Evolutionary conservation across 1,140 invertebrate genomes (phyloP), one percentile per base, ranked within the genome.

Genomic region (Elysia chlorotica): DNA sequence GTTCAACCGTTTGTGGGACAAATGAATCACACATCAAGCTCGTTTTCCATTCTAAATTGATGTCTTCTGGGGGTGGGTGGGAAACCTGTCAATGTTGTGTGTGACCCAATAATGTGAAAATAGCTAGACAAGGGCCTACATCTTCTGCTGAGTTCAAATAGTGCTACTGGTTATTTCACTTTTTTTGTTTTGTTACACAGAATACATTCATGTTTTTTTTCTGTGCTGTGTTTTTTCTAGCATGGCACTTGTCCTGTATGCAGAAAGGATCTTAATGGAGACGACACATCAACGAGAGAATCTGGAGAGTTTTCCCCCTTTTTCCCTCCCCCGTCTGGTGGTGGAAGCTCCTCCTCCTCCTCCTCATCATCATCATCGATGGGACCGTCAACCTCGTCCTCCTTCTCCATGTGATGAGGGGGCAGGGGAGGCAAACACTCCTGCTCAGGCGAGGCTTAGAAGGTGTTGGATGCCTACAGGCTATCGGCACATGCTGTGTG

Each of bases 161-260:
- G n/a, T 66, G n/a, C 30, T 74, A 36, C 21, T 53, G 21, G 25
- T 41, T 23, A 65, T 74, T 28, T 23, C 48, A 19, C 37, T 6
- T n/a, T 25, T 23, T 21, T 30, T 25, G 38, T 23, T 4, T 30
- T 37, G 21, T 57, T 4, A 0, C 10, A 53, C 19, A 69, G 28
- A 3, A 25, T 14, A 25, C n/a, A 23, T 25, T 61, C 30, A 4
- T 38, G 23, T 19, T 67, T 0, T 30, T 57, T 21, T 21, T 62
- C 35, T n/a, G 0, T 33, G 28, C n/a, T 68, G 6, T 54, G 31
- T 59, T 23, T 37, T 54, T 25, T 33, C 5, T 84, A 92, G 90
- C 96, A 98, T 89, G 95, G 94, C 71, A 98, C 96, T 10, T 98
- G 96, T 88, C 96, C 96, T 57, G 95, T 98, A 80, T 98, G 96